A percentile compares a stretch with the other conserved stretches of the same genome.
Conservation (phyloP, 2,888 invertebrate species). For the Magallana nippona region DNA sequence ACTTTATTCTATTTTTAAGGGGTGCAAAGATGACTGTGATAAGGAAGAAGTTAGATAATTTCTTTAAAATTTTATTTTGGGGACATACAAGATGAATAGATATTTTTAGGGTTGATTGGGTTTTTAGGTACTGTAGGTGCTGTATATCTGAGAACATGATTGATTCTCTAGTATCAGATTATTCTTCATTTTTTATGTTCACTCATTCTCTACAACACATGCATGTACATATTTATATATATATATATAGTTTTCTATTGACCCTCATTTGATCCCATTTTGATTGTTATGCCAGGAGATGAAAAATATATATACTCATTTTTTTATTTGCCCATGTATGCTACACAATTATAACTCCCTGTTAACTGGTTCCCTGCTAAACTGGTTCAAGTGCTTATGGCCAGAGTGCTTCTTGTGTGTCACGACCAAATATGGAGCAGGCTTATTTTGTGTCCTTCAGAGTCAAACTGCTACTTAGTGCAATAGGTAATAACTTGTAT, state of each 20-base stretch:
- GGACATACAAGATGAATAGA: background rate
- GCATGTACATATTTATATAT: background rate
- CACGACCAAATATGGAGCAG: background rate
- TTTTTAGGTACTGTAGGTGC: too few relatives aligned
- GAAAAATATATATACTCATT: slow-evolving; percentile 8
- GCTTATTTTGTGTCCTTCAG: slow-evolving; percentile 5
- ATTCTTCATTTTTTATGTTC: too few relatives aligned
- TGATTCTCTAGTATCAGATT: too few relatives aligned
- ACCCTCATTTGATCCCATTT: background rate
- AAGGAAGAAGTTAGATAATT: background rate
- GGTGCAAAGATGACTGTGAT: slow-evolving; percentile 20
- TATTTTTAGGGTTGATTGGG: too few relatives aligned
- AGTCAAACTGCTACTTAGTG: slow-evolving; percentile 16
- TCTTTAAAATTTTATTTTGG: background rate
- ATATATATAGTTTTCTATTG: background rate
- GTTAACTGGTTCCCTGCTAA: background rate
- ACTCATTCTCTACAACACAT: background rate
- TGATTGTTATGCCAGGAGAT: background rate
- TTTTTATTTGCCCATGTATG: slow-evolving; percentile 17
- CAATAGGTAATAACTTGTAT: background rate
- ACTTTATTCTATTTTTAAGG: background rate
- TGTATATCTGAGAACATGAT: too few relatives aligned
- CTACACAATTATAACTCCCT: slow-evolving; percentile 1
- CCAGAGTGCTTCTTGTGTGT: slow-evolving; percentile 13
- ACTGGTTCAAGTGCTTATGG: slow-evolving; percentile 13